phyloP scores from a whole-genome alignment of 2,113 vertebrate species.

The Upupa epops region DNA sequence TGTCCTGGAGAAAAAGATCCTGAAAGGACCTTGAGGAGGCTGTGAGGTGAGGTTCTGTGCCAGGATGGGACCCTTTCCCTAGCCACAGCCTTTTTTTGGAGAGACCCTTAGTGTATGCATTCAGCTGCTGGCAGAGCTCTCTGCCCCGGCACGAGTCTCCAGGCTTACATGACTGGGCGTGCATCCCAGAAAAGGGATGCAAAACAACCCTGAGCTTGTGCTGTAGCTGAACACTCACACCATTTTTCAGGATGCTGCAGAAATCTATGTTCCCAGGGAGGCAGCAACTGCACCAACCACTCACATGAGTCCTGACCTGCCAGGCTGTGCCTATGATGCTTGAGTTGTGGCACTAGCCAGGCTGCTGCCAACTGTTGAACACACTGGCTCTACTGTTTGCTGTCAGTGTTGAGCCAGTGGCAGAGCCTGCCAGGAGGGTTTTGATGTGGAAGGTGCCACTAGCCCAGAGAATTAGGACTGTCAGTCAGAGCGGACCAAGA shows the following conservation, averaged over 20 bases:
- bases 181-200: not conserved
- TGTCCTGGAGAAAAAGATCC: not conserved
- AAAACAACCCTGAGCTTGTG: not conserved
- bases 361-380: rapidly evolving
- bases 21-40: not conserved
- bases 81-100: not conserved
- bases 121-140: rapidly evolving
- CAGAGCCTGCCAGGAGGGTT: not conserved
- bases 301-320: not conserved
- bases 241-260: rapidly evolving
- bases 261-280: not conserved
- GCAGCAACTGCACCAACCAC: not conserved
- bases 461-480: rapidly evolving
- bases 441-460: not conserved
- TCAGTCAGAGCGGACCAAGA: not conserved
- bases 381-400: rapidly evolving
- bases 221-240: not conserved
- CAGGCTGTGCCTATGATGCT: rapidly evolving
- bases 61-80: not conserved
- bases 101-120: not conserved
- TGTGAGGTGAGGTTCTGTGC: not conserved
- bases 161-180: not conserved
- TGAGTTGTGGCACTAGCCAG: rapidly evolving
- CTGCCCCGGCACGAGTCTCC: rapidly evolving
- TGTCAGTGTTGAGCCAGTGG: rapidly evolving